These are phyloP conservation scores for Leiothrix lutea DNA, from an alignment of 2,113 vertebrate species.

Conservation along the genomic window DNA sequence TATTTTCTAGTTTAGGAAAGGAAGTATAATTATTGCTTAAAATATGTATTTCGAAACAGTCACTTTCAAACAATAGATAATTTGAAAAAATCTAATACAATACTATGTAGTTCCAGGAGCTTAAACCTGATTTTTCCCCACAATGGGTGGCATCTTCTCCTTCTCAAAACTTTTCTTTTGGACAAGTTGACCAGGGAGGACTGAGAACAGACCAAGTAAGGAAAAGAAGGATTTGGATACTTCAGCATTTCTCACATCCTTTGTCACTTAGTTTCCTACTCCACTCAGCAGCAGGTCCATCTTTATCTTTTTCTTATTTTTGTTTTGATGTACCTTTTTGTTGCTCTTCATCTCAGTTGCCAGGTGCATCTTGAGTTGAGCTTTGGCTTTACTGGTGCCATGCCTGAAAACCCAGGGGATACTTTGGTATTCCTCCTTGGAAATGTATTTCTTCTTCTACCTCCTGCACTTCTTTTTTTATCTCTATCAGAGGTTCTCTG, in stretches of 20 bases:
- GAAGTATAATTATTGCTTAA: not conserved
- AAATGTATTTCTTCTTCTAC: not conserved
- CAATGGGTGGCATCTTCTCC: not conserved
- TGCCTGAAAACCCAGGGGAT: not conserved
- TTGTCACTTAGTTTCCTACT: not conserved
- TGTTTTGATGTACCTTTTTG: not conserved
- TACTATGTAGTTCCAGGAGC: accelerated
- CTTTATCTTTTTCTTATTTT: not conserved
- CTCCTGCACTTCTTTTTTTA: not conserved
- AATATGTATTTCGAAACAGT: not conserved
- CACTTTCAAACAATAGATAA: not conserved
- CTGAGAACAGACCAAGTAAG: not conserved
- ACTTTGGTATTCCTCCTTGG: not conserved
- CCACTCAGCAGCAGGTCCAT: not conserved
- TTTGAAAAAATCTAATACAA: not conserved
- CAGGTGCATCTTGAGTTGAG: not conserved
- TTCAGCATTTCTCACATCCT: not conserved
- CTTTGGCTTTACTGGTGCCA: not conserved
- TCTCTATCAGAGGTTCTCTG: not conserved
- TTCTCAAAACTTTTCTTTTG: not conserved
- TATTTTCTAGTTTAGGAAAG: not conserved
- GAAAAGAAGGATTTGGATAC: not conserved
- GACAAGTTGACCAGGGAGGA: not conserved
- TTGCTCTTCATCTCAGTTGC: not conserved
- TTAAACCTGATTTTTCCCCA: not conserved